Base-by-base conservation (phyloP, 2,888 invertebrate species). In the Troides helena region DNA sequence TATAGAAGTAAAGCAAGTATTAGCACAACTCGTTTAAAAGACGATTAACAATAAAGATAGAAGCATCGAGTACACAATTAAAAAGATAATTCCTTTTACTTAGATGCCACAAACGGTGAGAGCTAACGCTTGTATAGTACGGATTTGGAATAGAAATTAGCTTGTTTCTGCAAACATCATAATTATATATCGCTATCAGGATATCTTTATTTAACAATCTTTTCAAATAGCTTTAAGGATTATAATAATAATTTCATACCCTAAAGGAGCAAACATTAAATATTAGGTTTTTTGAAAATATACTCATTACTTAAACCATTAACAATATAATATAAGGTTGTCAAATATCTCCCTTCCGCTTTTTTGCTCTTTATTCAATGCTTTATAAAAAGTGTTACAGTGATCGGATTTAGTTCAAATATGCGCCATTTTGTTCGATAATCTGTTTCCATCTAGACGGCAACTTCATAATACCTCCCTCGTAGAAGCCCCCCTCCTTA, bases 121-220 rank as follows among this genome's bases (percentile, higher is more conserved):
- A 43, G 23, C 57, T n/a, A 66, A 50, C 58, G 36, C 39, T 23
- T 23, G 57, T 58, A 23, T n/a, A 7, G 53, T 59, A 59, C 50
- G 25, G 50, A 46, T 58, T 58, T 58, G n/a, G 58, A 58, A 65
- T 25, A 57, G 57, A 21, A 65, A 65, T 65, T 57, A 65, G 64
- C 64, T 57, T 23, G 21, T 65, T 43, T 65, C 39, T 39, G 36
- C 46, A 43, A 39, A 64, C 23, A 21, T n/a, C 23, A 25, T 58
- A 23, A 23, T 23, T 58, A 23, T 23, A 25, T 23, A 18, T 6
- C 57, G 23, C 57, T 58, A 23, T 23, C 12, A 12, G 23, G 12
- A 58, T 23, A 58, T 58, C 12, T 58, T 58, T 23, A 58, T 8
- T 21, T n/a, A 10, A 7, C 23, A 58, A 58, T 23, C 18, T 14